Percentiles rank a stretch among this genome's conserved stretches.
Conservation (phyloP, 2,888 invertebrate genomes). For the Metalampra italica region DNA sequence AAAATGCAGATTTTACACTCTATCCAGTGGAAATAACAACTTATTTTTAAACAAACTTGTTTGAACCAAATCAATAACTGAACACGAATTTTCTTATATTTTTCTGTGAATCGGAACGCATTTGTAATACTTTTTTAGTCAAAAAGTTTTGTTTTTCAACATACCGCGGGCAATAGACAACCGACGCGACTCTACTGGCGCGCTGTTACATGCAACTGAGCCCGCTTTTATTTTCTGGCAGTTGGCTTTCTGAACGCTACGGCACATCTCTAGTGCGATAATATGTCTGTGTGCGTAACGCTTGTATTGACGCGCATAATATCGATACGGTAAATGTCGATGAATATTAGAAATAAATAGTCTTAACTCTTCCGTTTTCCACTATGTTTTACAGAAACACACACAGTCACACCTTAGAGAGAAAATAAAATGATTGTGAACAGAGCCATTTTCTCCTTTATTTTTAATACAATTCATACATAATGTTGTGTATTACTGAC, state of each 20-base stretch:
- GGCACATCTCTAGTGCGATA: conserved; percentile 10
- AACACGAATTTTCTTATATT: no score
- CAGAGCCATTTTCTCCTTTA: no score
- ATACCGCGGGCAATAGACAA: conserved; percentile 55
- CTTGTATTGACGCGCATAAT: conserved; percentile 4
- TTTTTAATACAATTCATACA: no score
- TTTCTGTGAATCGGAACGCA: conserved; percentile 23
- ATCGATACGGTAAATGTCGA: conserved; percentile 2
- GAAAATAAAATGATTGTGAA: no score
- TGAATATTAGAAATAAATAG: no score
- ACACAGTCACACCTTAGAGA: no score
- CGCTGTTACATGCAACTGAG: conserved; percentile 52
- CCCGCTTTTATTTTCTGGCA: conserved; percentile 50
- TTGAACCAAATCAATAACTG: no score
- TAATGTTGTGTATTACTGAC: no score
- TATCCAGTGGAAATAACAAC: no score
- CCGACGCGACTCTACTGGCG: conserved; percentile 41
- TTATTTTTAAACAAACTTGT: no score
- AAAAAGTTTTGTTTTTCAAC: conserved; percentile 26
- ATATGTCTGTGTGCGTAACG: conserved; percentile 9
- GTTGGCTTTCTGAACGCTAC: conserved; percentile 42
- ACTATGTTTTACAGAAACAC: no score
- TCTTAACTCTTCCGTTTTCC: no score
- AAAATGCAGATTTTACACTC: conserved; percentile 1
- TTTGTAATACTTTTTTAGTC: conserved; percentile 28